These are phyloP conservation scores for Podilymbus podiceps DNA, from an alignment of 2,113 vertebrate genomes.

Conservation along the genomic window DNA sequence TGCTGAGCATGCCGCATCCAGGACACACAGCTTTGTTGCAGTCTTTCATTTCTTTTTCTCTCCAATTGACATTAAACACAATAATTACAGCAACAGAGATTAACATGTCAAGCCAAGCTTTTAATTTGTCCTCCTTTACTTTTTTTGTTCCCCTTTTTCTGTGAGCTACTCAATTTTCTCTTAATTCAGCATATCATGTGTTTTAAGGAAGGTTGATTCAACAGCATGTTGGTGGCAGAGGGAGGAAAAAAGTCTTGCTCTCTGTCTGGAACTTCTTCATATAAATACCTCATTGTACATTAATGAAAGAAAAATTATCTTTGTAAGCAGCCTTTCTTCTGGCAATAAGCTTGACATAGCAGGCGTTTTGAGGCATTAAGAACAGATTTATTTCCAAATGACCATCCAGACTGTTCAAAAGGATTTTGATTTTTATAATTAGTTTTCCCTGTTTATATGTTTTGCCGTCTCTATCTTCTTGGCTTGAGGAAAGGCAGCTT, in stretches of 20 bases:
- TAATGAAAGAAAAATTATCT: slow-evolving; percentile 48
- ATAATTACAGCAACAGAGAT: slow-evolving; percentile 48
- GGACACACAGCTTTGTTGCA: not conserved
- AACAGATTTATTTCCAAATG: slow-evolving; percentile 31
- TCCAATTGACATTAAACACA: slow-evolving; percentile 21
- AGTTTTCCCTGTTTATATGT: not conserved
- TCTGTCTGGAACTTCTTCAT: not conserved
- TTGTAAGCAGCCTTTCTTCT: slow-evolving; percentile 42
- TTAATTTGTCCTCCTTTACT: not conserved
- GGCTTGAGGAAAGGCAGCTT: not conserved
- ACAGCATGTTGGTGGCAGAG: not conserved
- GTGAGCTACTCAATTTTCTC: not conserved
- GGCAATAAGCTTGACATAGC: slow-evolving; percentile 24
- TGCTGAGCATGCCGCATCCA: not conserved
- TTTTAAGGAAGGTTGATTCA: slow-evolving; percentile 16
- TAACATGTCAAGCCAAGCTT: slow-evolving; percentile 36
- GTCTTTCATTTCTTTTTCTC: not conserved
- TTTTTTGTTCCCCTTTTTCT: not conserved
- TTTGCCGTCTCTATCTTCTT: slow-evolving; percentile 5
- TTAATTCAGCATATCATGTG: slow-evolving; percentile 16
- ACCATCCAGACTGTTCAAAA: slow-evolving; percentile 8
- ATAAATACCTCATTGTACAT: not conserved
- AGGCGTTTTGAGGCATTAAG: not conserved
- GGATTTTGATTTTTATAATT: slow-evolving; percentile 29
- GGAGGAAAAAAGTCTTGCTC: not conserved